Base-by-base conservation (phyloP, 1,140 invertebrate genomes). In the Leptoteleia sp. region DNA sequence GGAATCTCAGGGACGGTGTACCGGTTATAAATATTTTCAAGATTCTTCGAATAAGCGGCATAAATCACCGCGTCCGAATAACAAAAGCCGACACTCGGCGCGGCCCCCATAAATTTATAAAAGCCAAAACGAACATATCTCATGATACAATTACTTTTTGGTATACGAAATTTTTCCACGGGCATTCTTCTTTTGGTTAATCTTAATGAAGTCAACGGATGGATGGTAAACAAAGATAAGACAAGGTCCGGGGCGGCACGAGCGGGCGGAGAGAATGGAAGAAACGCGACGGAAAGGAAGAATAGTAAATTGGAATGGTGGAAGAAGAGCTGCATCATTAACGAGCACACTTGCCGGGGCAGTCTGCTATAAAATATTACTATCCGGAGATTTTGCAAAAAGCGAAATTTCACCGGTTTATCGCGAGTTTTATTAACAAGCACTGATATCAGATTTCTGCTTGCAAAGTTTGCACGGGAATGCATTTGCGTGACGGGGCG, bases 241-340 rank as follows among this genome's bases (percentile, higher is more conserved):
- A 37, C 67, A 72, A 59, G 22, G 37, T 27, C 33, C n/a, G 38
- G 19, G 57, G 17, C 15, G 22, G 19, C 35, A 12, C 35, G 31
- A 16, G 31, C 25, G 29, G 45, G 31, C 22, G 45, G 15, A 37
- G 29, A 15, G 27, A 52, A n/a, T n/a, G 31, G 42, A 59, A 61
- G 42, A 43, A 65, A 65, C 33, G 68, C 57, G 50, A 73, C 52
- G 47, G 33, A 52, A 68, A 71, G 59, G 52, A 75, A 79, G 77
- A 61, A 71, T 37, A 38, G 54, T 55, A 68, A 73, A 80, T 73
- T 64, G 76, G 68, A 59, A 75, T 50, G 68, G 42, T 55, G 52
- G 65, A 71, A 65, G 42, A 62, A 59, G 76, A 68, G 59, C 40
- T 79, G 59, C 76, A 79, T 79, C 76, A 79, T 79, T 73, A 79